phyloP scores from a whole-genome alignment of 2,888 invertebrate genomes.

The Pegoplata infirma region DNA sequence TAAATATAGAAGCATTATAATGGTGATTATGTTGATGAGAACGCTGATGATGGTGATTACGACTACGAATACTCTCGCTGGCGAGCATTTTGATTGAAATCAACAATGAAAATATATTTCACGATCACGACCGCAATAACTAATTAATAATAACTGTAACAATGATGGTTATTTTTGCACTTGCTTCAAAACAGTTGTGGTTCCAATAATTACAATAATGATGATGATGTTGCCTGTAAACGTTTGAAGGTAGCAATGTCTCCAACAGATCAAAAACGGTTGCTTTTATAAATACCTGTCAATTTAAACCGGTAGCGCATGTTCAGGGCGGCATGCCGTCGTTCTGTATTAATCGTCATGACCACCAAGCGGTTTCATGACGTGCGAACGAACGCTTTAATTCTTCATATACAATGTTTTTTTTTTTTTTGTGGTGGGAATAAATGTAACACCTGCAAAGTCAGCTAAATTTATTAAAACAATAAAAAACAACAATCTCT shows the following conservation, averaged over 20 bases:
- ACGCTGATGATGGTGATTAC: constrained; percentile 22
- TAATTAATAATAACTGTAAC: not conserved
- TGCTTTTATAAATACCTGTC: constrained; percentile 71
- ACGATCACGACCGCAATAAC: constrained; percentile 13
- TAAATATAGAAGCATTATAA: constrained; percentile 74
- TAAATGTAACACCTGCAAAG: constrained; percentile 57
- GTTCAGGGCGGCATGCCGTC: constrained; percentile 61
- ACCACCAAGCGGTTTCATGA: constrained; percentile 21
- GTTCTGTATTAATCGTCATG: constrained; percentile 41
- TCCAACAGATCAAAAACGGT: constrained; percentile 62
- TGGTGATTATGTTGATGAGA: constrained; percentile 60
- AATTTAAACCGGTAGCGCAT: constrained; percentile 44
- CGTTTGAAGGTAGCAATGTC: constrained; percentile 36
- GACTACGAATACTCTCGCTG: constrained; percentile 69
- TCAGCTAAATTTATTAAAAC: constrained; percentile 36
- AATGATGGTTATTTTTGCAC: not conserved
- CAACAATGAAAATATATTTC: constrained; percentile 31
- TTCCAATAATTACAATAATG: not conserved
- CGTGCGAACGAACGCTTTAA: constrained; percentile 4
- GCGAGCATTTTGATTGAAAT: constrained; percentile 71
- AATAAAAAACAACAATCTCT: constrained; percentile 18
- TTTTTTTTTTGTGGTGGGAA: constrained; percentile 56
- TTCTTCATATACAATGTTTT: not conserved
- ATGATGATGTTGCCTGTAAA: constrained; percentile 47
- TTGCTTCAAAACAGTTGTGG: not conserved